Evolutionary conservation across 2,113 vertebrate species (phyloP).

Genomic region (Micronisus gabar): DNA sequence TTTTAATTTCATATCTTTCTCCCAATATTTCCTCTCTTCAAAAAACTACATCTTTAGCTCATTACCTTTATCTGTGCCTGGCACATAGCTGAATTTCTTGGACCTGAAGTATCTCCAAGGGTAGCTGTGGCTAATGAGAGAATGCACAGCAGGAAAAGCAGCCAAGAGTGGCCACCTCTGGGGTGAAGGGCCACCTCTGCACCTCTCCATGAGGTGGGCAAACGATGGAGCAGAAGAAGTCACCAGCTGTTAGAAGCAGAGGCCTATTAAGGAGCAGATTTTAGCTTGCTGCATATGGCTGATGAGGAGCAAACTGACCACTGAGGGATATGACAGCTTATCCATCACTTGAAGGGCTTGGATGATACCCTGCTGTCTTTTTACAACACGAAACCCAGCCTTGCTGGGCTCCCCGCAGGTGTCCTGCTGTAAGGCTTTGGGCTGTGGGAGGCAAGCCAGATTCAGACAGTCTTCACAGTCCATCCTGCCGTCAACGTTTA

Average conservation of each 20-base stretch:
- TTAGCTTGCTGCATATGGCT: not conserved
- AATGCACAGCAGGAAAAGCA: not conserved
- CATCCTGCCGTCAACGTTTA: not conserved
- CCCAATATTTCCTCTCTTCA: not conserved
- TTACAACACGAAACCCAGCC: not conserved
- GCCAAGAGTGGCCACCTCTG: not conserved
- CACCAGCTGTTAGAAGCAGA: not conserved
- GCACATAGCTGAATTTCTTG: not conserved
- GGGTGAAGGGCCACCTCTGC: not conserved
- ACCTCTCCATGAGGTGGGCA: not conserved
- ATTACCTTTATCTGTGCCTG: not conserved
- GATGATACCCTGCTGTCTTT: not conserved
- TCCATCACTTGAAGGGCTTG: not conserved
- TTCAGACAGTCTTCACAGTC: not conserved
- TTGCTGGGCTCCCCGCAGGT: not conserved
- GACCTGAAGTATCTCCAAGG: not conserved
- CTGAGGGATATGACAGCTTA: slow-evolving; percentile 23
- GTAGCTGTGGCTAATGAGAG: not conserved
- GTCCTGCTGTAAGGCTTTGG: not conserved
- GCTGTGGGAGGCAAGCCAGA: not conserved
- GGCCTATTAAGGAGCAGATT: not conserved
- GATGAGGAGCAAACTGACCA: not conserved
- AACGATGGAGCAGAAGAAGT: not conserved
- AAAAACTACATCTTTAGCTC: not conserved
- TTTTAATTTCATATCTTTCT: not conserved